Percentiles rank a stretch among this genome's conserved stretches.
Evolutionary conservation across 1,140 invertebrate species (phyloP).

Genomic region (Aradophagus sp.): DNA sequence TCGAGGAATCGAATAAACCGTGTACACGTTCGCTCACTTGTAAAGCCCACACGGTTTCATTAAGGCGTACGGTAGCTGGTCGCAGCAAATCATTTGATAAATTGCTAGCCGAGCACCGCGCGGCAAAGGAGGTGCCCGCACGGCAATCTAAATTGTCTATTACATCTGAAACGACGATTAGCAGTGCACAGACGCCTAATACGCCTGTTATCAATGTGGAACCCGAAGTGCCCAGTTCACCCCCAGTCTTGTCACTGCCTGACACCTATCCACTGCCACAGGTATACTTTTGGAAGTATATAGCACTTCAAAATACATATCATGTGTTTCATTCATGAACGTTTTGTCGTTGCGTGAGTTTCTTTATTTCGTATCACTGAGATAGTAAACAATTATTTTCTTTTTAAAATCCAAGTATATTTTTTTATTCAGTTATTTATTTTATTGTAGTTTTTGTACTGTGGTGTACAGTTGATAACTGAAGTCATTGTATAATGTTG

Average conservation of each 20-base stretch:
- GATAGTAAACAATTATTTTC: too few species aligned
- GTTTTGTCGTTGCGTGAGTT: too few species aligned
- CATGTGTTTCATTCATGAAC: neutral
- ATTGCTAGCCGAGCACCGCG: slow-evolving; percentile 84
- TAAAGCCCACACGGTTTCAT: slow-evolving; percentile 86
- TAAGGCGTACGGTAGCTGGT: slow-evolving; percentile 83
- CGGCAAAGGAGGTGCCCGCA: slow-evolving; percentile 77
- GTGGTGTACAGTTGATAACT: too few species aligned
- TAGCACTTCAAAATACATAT: neutral
- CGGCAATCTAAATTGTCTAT: slow-evolving; percentile 63
- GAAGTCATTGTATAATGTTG: too few species aligned
- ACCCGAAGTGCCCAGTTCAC: slow-evolving; percentile 68
- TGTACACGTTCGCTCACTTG: slow-evolving; percentile 89
- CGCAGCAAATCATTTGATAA: slow-evolving; percentile 86
- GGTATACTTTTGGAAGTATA: slow-evolving; percentile 51
- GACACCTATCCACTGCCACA: slow-evolving; percentile 74
- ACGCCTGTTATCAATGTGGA: slow-evolving; percentile 56
- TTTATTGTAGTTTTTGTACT: too few species aligned
- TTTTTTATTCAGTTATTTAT: too few species aligned
- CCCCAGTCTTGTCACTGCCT: slow-evolving; percentile 71
- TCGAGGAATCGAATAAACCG: slow-evolving; percentile 80
- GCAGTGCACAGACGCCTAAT: slow-evolving; percentile 34
- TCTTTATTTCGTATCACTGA: too few species aligned
- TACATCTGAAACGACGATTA: slow-evolving; percentile 28
- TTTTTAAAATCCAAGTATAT: too few species aligned